These are phyloP conservation scores for Lordiphosa mommai DNA, from an alignment of 1,140 invertebrate genomes.

Conservation along the genomic window DNA sequence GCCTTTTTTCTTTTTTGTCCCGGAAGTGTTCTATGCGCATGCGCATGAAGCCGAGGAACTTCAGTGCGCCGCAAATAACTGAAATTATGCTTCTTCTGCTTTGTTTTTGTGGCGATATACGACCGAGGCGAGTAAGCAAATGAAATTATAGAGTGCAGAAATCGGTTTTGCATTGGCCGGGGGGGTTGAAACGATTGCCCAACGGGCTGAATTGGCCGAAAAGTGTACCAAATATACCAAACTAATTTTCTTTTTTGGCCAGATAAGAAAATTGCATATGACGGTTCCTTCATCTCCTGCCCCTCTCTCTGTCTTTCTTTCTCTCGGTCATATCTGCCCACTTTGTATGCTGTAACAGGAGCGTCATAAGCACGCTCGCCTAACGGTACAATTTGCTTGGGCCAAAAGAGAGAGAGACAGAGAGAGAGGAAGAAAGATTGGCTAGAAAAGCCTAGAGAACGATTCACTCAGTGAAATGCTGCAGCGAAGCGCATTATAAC, in stretches of 20 bases:
- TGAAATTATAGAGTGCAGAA: conserved; percentile 4
- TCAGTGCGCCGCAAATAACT: conserved; percentile 4
- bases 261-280: conserved; percentile 9
- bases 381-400: conserved; percentile 21
- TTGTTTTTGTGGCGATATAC: background rate
- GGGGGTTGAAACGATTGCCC: background rate
- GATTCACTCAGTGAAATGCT: conserved; percentile 11
- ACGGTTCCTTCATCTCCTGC: background rate
- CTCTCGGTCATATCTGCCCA: background rate
- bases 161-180: background rate
- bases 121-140: background rate
- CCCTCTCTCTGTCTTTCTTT: background rate
- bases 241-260: conserved; percentile 3
- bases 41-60: conserved; percentile 31
- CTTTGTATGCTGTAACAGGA: conserved; percentile 26
- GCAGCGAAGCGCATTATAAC: conserved; percentile 18
- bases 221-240: conserved; percentile 3
- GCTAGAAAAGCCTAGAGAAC: background rate
- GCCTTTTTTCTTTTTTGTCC: conserved; percentile 18
- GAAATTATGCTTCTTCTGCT: conserved; percentile 9
- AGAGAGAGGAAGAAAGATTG: background rate
- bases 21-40: conserved; percentile 49
- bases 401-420: background rate
- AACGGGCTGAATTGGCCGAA: background rate
- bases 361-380: conserved; percentile 6